Conservation (phyloP, 2,888 invertebrate species). For the Caenorhabditis becei region DNA sequence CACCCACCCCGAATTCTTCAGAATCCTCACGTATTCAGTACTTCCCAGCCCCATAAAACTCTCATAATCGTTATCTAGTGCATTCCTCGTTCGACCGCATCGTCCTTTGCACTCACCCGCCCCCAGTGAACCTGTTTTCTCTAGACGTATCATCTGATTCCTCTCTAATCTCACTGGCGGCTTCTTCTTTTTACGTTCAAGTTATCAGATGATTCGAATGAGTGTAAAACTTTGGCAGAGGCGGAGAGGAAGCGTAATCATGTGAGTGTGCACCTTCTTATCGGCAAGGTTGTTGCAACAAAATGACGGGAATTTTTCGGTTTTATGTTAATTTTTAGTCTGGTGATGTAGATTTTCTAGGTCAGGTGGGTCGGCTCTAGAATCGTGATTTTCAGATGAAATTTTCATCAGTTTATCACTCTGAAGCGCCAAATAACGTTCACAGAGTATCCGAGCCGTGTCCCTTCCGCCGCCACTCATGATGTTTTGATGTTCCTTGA, state of each 20-base stretch:
- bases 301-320: background rate
- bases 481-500: slow-evolving; percentile 41
- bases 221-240: too few species aligned
- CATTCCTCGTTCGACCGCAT: background rate
- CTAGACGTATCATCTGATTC: slow-evolving; percentile 24
- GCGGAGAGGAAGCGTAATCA: slow-evolving; percentile 12
- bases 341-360: too few species aligned
- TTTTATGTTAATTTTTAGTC: background rate
- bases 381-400: too few species aligned
- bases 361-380: too few species aligned
- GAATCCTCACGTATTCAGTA: background rate
- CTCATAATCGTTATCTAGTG: slow-evolving; percentile 9
- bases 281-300: background rate
- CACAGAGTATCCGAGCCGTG: slow-evolving; percentile 14
- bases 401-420: too few species aligned
- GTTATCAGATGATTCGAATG: background rate
- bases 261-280: slow-evolving; percentile 2
- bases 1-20: too few species aligned
- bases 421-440: background rate
- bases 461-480: slow-evolving; percentile 8
- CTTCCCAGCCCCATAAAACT: background rate
- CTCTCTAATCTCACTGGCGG: background rate
- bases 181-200: background rate
- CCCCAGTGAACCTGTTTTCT: slow-evolving; percentile 42
- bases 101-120: slow-evolving; percentile 47